Base-by-base conservation (phyloP, 64 coral and sea anemone genomes). In the Actinia equina region DNA sequence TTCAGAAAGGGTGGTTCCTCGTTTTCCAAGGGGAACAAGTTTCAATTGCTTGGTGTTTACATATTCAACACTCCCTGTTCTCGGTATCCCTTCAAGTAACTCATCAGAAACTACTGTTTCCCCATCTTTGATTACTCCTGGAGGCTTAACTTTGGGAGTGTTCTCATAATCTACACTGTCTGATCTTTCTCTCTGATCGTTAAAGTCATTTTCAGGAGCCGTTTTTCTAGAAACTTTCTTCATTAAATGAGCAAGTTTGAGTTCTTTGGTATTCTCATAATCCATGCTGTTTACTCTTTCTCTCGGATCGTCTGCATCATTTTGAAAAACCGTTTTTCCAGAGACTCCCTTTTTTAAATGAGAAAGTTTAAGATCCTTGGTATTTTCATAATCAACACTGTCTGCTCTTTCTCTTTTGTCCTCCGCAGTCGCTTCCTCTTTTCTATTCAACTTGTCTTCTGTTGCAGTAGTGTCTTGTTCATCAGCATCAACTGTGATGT, bases 261-360 rank as follows among this genome's bases (percentile, higher is more conserved):
- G 65, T 27, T 71, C 65, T 71, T 71, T 71, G n/a, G 65, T 71
- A 13, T 71, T 71, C n/a, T 71, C 65, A 71, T 71, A 71, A 71
- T 71, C 65, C 19, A 25, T 8, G 10, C 65, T 71, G 22, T 27
- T 22, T 26, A 4, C 26, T 25, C 69, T 30, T 41, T 74, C 10
- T 41, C 69, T 41, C 23, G 11, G 7, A 2, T 74, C 26, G 3
- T 30, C 25, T 74, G 69, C 13, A 71, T 71, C 69, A 71, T 71
- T 71, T 41, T 30, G 69, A 71, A 41, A 13, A 71, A 74, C 69
- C 11, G 3, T 74, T 74, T 11, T 41, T 13, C 13, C 69, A 13
- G 26, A 30, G 9, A 11, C 2, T 74, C 13, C 13, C 13, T 41
- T 41, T 3, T n/a, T 30, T 30, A 25, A 2, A 10, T 15, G 11